Evolutionary conservation across 2,797 vertebrate genomes (phyloP).

Genomic region (Pseudochirops cupreus): DNA sequence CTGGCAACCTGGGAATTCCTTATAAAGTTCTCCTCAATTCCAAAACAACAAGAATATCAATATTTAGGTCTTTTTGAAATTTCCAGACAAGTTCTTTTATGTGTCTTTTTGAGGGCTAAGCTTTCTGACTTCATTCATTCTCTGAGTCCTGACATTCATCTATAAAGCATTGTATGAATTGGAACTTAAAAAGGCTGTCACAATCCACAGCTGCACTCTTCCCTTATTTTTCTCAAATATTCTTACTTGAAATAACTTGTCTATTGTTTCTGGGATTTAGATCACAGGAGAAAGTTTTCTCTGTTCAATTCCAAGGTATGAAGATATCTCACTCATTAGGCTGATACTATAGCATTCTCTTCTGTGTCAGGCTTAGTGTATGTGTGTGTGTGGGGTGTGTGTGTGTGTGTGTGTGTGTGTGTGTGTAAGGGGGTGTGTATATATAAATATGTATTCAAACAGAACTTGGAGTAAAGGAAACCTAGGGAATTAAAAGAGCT

Average conservation of each 20-base stretch:
- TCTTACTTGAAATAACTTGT: constrained; percentile 12
- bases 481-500: neutral
- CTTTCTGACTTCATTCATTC: neutral
- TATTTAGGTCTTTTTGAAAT: neutral
- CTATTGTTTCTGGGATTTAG: neutral
- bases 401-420: neutral
- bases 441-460: neutral
- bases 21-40: constrained; percentile 10
- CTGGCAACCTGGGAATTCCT: neutral
- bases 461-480: neutral
- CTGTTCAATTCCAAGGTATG: neutral
- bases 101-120: neutral
- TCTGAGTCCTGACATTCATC: neutral
- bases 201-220: neutral
- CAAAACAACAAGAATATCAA: too few species aligned
- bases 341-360: constrained; percentile 1
- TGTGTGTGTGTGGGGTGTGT: neutral
- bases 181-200: neutral
- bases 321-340: constrained; percentile 16
- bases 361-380: neutral
- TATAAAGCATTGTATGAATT: neutral
- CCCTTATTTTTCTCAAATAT: too few species aligned
- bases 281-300: neutral
- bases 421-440: neutral
- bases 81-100: constrained; percentile 3